These are phyloP conservation scores for Sinosuthora webbiana DNA, from an alignment of 2,113 vertebrate genomes.

Conservation along the genomic window DNA sequence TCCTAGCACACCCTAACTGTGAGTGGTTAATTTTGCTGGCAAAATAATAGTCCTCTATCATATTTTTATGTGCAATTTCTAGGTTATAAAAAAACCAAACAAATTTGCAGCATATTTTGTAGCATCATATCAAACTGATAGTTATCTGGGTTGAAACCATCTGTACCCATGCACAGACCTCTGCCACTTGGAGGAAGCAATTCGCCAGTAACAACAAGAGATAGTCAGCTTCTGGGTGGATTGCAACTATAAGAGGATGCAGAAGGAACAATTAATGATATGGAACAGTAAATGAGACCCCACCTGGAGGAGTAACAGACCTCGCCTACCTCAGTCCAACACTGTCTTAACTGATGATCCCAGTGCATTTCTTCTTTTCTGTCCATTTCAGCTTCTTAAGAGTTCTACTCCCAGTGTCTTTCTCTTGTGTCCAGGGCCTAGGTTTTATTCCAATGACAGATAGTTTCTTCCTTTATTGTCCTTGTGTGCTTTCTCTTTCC, in stretches of 20 bases:
- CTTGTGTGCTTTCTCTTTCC: not conserved
- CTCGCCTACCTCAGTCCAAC: not conserved
- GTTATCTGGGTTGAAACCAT: not conserved
- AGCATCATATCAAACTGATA: not conserved
- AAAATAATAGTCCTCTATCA: not conserved
- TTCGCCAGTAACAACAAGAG: not conserved
- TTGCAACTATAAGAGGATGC: not conserved
- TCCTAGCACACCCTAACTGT: not conserved
- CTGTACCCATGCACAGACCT: not conserved
- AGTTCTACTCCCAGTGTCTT: not conserved
- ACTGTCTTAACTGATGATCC: not conserved
- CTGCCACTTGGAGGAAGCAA: not conserved
- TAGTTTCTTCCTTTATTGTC: not conserved
- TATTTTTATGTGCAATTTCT: not conserved
- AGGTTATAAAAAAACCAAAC: not conserved
- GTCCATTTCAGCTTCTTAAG: not conserved
- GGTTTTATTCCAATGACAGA: not conserved
- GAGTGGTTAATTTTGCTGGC: slow-evolving; percentile 8
- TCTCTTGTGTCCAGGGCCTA: not conserved
- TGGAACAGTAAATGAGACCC: not conserved
- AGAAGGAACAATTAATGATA: not conserved
- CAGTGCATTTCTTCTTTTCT: not conserved
- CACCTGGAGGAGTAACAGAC: not conserved
- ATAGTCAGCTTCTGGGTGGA: not conserved
- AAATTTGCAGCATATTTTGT: not conserved